Conservation (phyloP, 2,797 vertebrate genomes). For the Silurus aristotelis region DNA sequence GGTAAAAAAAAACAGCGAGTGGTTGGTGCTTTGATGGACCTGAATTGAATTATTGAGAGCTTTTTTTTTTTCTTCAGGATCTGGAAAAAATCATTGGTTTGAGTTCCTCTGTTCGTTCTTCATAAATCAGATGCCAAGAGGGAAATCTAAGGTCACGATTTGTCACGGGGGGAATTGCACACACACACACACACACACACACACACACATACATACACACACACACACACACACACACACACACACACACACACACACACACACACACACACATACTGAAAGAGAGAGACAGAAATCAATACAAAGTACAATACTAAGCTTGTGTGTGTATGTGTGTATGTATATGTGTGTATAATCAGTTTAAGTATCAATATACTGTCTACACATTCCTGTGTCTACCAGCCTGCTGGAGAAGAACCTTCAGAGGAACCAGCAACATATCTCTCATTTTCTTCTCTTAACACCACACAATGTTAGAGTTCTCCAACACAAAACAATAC, state of each 20-base stretch:
- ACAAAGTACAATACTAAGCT: neutral
- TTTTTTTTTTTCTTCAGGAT: conserved; percentile 27
- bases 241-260: neutral
- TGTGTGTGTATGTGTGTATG: neutral
- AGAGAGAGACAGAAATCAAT: conserved; percentile 15
- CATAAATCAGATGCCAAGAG: conserved; percentile 42
- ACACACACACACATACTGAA: neutral
- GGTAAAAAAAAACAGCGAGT: conserved; percentile 28
- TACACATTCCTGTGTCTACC: neutral
- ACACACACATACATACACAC: neutral
- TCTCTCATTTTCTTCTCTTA: neutral
- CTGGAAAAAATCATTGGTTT: conserved; percentile 42
- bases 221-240: neutral
- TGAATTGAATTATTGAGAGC: conserved; percentile 51
- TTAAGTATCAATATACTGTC: too few species aligned
- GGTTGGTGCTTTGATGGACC: conserved; percentile 37
- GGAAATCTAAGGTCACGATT: conserved; percentile 52
- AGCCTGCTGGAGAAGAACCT: neutral
- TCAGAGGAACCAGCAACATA: neutral
- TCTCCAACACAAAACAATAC: neutral
- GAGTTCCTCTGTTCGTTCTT: conserved; percentile 33
- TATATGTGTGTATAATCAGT: neutral
- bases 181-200: too few species aligned
- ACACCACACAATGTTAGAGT: neutral
- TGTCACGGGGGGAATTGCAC: conserved; percentile 32